phyloP scores from a whole-genome alignment of 1,140 invertebrate genomes.

The Mylabris phalerata region DNA sequence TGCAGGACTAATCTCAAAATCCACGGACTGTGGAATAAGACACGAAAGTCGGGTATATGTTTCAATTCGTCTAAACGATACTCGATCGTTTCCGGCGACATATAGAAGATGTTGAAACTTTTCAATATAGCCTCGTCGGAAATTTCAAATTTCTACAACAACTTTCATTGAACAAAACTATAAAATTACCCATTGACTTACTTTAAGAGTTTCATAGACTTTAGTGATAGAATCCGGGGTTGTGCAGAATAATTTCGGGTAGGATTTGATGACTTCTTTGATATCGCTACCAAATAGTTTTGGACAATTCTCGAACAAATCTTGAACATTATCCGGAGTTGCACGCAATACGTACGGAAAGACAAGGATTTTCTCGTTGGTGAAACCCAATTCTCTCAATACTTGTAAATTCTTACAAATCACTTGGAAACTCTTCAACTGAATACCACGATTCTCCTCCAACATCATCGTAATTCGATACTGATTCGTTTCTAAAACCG shows the following conservation, averaged over 20 bases:
- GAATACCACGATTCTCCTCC: slow-evolving; percentile 44
- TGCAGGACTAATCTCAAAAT: slow-evolving; percentile 47
- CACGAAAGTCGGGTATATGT: slow-evolving; percentile 43
- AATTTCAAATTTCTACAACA: slow-evolving; percentile 41
- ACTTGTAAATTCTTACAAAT: slow-evolving; percentile 45
- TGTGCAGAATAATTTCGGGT: slow-evolving; percentile 45
- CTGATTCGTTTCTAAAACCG: slow-evolving; percentile 43
- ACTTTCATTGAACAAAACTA: background rate
- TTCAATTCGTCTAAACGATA: slow-evolving; percentile 44
- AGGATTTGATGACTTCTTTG: slow-evolving; percentile 41
- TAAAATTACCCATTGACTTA: slow-evolving; percentile 4
- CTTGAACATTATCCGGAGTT: slow-evolving; percentile 44
- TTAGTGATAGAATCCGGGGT: slow-evolving; percentile 40
- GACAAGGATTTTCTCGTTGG: slow-evolving; percentile 42
- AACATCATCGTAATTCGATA: slow-evolving; percentile 43
- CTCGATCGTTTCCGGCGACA: slow-evolving; percentile 42
- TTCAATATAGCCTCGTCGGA: slow-evolving; percentile 40
- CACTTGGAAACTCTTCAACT: slow-evolving; percentile 45
- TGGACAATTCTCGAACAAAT: slow-evolving; percentile 43
- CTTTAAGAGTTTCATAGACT: slow-evolving; percentile 44
- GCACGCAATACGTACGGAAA: slow-evolving; percentile 45
- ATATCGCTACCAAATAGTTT: slow-evolving; percentile 43
- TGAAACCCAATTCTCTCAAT: slow-evolving; percentile 33
- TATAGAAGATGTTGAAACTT: slow-evolving; percentile 43
- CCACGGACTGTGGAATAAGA: slow-evolving; percentile 46